Percentiles rank a stretch among this genome's conserved stretches.
Evolutionary conservation across 2,113 vertebrate genomes (phyloP).

Genomic region (Taurulus bubalis): DNA sequence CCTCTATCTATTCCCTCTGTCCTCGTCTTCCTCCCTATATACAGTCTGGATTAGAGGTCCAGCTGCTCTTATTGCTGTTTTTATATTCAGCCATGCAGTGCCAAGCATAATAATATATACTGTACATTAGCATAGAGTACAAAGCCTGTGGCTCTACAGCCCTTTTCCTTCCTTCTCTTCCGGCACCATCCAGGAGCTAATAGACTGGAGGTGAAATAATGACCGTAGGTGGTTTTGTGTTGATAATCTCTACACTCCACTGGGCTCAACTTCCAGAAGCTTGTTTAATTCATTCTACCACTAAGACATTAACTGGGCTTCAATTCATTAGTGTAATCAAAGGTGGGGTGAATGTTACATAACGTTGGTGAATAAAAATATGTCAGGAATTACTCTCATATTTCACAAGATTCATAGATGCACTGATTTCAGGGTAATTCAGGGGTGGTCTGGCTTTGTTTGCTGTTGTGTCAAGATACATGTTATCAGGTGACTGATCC

Average conservation of each 20-base stretch:
- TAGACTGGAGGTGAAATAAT: slow-evolving; percentile 43
- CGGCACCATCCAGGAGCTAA: slow-evolving; percentile 27
- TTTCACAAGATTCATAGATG: slow-evolving; percentile 16
- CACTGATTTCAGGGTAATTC: slow-evolving; percentile 43
- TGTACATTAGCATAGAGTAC: slow-evolving; percentile 38
- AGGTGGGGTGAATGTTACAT: slow-evolving; percentile 54
- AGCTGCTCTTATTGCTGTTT: slow-evolving; percentile 28
- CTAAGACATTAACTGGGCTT: slow-evolving; percentile 21
- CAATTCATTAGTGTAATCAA: slow-evolving; percentile 58
- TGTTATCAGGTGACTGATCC: slow-evolving; percentile 2
- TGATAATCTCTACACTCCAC: slow-evolving; percentile 17
- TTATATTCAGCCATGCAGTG: slow-evolving; percentile 41
- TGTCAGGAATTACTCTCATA: slow-evolving; percentile 53
- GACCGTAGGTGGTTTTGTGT: slow-evolving; percentile 29
- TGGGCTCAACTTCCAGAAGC: slow-evolving; percentile 47
- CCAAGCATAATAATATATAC: slow-evolving; percentile 43
- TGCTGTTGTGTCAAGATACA: slow-evolving; percentile 51
- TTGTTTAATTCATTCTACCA: slow-evolving; percentile 39
- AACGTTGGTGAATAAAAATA: slow-evolving; percentile 55
- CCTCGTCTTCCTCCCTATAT: slow-evolving; percentile 32
- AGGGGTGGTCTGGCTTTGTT: slow-evolving; percentile 28
- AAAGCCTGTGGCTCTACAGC: slow-evolving; percentile 21
- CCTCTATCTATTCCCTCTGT: slow-evolving; percentile 32
- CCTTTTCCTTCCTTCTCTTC: slow-evolving; percentile 7
- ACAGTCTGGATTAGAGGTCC: slow-evolving; percentile 54